These are phyloP conservation scores for Aphaenogaster ashmeadi DNA, from an alignment of 1,140 invertebrate species.

Conservation along the genomic window DNA sequence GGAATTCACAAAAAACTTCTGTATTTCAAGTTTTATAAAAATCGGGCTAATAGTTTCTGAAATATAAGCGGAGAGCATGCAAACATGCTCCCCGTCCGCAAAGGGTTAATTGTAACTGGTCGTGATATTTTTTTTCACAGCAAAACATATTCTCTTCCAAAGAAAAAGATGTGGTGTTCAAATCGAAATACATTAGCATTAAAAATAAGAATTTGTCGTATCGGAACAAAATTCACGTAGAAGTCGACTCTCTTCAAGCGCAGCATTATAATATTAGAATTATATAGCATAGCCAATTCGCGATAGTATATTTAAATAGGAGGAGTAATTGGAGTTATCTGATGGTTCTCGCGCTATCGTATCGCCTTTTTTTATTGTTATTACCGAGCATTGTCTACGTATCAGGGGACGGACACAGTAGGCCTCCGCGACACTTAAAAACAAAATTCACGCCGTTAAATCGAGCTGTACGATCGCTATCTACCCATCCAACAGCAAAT, in stretches of 20 bases:
- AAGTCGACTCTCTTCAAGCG: not conserved
- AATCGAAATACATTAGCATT: not conserved
- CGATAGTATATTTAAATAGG: slow-evolving; percentile 34
- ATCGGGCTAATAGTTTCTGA: no score
- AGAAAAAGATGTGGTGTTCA: no score
- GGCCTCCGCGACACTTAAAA: slow-evolving; percentile 50
- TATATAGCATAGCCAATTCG: slow-evolving; percentile 7
- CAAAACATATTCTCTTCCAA: not conserved
- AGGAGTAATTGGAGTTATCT: slow-evolving; percentile 54
- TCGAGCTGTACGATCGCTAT: slow-evolving; percentile 63
- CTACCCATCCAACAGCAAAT: slow-evolving; percentile 59
- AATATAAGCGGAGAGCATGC: no score
- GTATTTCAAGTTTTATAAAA: no score
- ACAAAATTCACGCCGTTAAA: slow-evolving; percentile 66
- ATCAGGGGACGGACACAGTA: slow-evolving; percentile 7
- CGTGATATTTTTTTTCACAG: not conserved
- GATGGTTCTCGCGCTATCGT: slow-evolving; percentile 44
- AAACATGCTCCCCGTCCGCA: no score
- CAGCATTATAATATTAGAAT: not conserved
- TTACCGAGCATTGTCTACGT: slow-evolving; percentile 50
- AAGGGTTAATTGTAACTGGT: no score
- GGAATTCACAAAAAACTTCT: no score
- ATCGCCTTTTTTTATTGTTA: slow-evolving; percentile 60
- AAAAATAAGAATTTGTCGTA: not conserved
- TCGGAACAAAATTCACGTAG: not conserved